These are phyloP conservation scores for Dendrocopos noguchii DNA, from an alignment of 2,113 vertebrate genomes.

Conservation along the genomic window DNA sequence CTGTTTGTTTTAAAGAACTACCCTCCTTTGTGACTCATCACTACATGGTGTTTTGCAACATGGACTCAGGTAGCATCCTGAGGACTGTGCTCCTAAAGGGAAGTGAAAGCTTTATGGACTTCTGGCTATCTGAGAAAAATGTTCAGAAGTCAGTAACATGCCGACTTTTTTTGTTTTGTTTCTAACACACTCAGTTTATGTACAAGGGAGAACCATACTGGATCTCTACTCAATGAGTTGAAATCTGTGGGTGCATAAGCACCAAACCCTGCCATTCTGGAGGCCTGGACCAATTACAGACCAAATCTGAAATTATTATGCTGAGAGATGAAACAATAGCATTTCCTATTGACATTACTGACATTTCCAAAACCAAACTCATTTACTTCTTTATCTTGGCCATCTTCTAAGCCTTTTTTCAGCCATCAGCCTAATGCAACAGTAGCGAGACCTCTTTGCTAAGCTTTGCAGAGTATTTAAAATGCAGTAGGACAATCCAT, in stretches of 20 bases:
- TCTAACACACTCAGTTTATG: accelerated
- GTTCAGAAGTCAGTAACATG: neutral
- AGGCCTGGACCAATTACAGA: neutral
- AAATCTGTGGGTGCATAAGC: neutral
- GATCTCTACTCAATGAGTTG: neutral
- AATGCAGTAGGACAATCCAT: neutral
- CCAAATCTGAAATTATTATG: neutral
- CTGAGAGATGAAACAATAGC: neutral
- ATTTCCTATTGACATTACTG: neutral
- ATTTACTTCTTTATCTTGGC: neutral
- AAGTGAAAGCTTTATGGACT: neutral
- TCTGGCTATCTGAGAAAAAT: neutral
- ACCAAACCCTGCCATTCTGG: neutral
- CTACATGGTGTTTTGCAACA: neutral
- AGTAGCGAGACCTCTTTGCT: neutral
- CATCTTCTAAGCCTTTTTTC: neutral
- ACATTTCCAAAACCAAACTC: neutral
- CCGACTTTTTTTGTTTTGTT: neutral
- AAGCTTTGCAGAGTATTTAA: neutral
- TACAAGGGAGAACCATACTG: neutral
- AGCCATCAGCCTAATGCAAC: neutral
- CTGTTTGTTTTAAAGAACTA: neutral
- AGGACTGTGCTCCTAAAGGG: neutral
- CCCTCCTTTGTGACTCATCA: neutral
- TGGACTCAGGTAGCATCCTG: neutral